Percentiles rank a stretch among this genome's conserved stretches.
phyloP scores from a whole-genome alignment of 2,113 vertebrate species.

The Ceyx cyanopectus region DNA sequence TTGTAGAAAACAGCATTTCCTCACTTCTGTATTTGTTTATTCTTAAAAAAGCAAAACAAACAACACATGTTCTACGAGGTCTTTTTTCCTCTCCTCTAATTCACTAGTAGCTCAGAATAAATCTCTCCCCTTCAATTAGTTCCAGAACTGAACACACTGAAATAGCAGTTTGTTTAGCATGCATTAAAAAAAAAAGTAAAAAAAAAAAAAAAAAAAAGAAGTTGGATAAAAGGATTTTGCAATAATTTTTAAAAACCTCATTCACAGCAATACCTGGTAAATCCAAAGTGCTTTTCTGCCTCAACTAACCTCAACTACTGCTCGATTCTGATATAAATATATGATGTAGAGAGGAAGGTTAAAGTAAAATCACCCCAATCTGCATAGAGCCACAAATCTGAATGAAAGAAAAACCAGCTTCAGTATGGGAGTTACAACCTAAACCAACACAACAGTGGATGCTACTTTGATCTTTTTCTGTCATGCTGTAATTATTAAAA shows the following conservation, averaged over 20 bases:
- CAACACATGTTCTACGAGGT: neutral
- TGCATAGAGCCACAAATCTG: rapidly evolving
- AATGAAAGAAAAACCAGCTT: neutral
- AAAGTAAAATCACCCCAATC: neutral
- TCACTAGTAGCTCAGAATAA: conserved; percentile 17
- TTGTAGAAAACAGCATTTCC: neutral
- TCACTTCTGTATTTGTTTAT: neutral
- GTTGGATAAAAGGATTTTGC: conserved; percentile 42
- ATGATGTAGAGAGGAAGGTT: neutral
- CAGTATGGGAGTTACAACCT: neutral
- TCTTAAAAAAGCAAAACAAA: neutral
- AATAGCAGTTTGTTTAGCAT: conserved; percentile 30
- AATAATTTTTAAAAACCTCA: neutral
- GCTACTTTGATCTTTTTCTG: neutral
- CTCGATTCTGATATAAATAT: neutral
- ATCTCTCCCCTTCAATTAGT: conserved; percentile 41
- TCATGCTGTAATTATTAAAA: neutral
- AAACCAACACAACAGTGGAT: neutral
- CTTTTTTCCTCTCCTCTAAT: neutral
- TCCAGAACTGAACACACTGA: conserved; percentile 28
- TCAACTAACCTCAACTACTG: conserved; percentile 48
- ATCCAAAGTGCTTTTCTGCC: conserved; percentile 49
- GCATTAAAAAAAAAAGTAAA: neutral
- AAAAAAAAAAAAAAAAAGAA: neutral
- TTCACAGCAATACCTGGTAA: conserved; percentile 20